These are phyloP conservation scores for Henricia sp. DNA, from an alignment of 53 echinoderm and acorn worm genomes.

Conservation along the genomic window DNA sequence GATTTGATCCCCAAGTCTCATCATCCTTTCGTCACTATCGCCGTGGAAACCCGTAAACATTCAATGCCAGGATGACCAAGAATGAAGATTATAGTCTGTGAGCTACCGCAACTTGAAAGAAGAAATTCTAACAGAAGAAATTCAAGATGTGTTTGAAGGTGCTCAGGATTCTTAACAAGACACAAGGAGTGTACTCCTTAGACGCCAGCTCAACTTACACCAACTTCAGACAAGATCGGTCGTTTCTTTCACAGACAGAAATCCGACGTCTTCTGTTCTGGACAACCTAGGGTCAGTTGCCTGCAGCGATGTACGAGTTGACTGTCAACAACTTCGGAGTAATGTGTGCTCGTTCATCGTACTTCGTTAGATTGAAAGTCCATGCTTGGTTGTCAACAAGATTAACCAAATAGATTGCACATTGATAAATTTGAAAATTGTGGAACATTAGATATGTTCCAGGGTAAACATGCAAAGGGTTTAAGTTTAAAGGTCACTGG, in stretches of 20 bases:
- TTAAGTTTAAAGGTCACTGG: no score
- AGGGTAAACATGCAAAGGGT: no score
- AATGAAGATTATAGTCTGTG: background rate
- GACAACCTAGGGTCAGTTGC: no score
- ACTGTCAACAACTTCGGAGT: no score
- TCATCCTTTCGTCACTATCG: conserved; percentile 14
- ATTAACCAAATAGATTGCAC: no score
- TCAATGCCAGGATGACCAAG: conserved; percentile 2
- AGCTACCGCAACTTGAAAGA: background rate
- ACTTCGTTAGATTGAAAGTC: no score
- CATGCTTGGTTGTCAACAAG: no score
- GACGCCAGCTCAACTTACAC: background rate
- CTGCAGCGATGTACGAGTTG: no score
- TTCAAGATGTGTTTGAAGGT: background rate
- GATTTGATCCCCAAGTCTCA: background rate
- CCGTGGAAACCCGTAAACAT: conserved; percentile 26
- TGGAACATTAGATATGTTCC: no score
- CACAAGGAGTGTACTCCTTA: background rate
- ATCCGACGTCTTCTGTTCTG: no score
- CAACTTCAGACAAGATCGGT: background rate
- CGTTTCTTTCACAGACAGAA: background rate
- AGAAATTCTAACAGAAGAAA: background rate
- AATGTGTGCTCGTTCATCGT: no score
- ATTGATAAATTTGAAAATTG: no score
- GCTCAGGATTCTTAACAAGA: background rate